Evolutionary conservation across 2,797 vertebrate species (phyloP), one percentile per base, ranked within the genome.

Genomic region (Balearica regulorum): DNA sequence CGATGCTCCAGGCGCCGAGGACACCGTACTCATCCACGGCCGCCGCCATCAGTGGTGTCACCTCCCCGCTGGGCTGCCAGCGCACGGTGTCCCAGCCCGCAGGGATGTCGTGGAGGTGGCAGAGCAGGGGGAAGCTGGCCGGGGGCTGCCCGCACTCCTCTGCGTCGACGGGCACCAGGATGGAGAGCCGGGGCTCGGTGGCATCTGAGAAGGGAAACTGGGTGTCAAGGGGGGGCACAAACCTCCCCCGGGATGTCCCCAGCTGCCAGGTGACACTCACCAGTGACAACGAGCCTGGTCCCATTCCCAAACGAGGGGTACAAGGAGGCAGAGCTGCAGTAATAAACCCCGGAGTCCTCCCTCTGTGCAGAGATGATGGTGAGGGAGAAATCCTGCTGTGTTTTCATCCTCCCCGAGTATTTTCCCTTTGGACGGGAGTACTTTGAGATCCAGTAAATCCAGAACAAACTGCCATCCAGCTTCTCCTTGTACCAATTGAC

Each of bases 351-450:
- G 0, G 87, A 54, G 48, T 76, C 78, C 35, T 49, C 39, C 64
- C 41, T 41, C n/a, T 31, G n/a, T 20, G 4, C 11, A 2, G 26
- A 2, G 31, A 25, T 2, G 48, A 83, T 55, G 35, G 9, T 0
- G 5, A 89, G 48, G 64, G 55, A 55, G 26, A 55, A 62, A 2
- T 2, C 4, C 1, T 1, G 1, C 24, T 0, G 0, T 1, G 3
- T 2, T 20, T 4, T 10, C 11, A 0, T 8, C n/a, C 6, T 46
- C 6, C 17, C 49, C 0, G 5, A 35, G 25, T 83, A 83, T 31
- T 20, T 76, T 41, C 29, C 31, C 4, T 1, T 0, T 0, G 1
- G 10, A 22, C 0, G 0, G 12, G 25, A 14, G 14, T 5, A 6
- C 1, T 7, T 1, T 1, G 4, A 3, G 43, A 25, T 64, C 20